phyloP scores from a whole-genome alignment of 2,113 vertebrate genomes.

The Coryphaenoides rupestris region DNA sequence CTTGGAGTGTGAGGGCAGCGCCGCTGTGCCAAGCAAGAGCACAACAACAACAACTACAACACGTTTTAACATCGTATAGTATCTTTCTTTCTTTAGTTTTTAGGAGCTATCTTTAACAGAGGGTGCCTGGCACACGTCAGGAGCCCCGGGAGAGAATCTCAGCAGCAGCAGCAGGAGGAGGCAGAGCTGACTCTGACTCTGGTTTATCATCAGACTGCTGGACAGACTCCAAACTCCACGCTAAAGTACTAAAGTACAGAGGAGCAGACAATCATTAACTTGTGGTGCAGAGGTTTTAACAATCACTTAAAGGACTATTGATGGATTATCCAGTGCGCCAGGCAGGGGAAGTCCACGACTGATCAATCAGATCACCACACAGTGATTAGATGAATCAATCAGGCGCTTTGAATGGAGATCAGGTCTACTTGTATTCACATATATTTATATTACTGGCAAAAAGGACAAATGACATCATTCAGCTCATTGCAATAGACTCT shows the following conservation, averaged over 20 bases:
- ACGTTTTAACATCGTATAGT: conserved; percentile 57
- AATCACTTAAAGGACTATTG: conserved; percentile 25
- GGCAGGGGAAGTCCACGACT: neutral
- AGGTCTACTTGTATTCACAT: too few relatives aligned
- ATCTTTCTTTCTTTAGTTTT: too few relatives aligned
- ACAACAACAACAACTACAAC: too few relatives aligned
- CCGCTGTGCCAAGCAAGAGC: conserved; percentile 80
- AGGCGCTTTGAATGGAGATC: too few relatives aligned
- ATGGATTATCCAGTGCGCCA: conserved; percentile 3
- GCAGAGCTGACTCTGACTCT: conserved; percentile 49
- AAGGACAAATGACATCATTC: too few relatives aligned
- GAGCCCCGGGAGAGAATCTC: conserved; percentile 23
- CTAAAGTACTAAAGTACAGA: conserved; percentile 86
- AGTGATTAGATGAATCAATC: conserved; percentile 27
- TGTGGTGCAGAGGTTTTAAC: conserved; percentile 50
- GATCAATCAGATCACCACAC: conserved; percentile 23
- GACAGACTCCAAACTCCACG: conserved; percentile 99
- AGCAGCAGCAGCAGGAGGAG: too few relatives aligned
- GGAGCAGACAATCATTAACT: conserved; percentile 92
- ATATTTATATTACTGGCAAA: too few relatives aligned
- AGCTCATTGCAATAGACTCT: too few relatives aligned
- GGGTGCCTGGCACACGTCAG: conserved; percentile 53
- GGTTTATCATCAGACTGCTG: conserved; percentile 89
- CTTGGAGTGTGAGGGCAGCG: conserved; percentile 73
- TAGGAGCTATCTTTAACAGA: conserved; percentile 26